Evolutionary conservation across 2,888 invertebrate species (phyloP).

Genomic region (Spodoptera littoralis): DNA sequence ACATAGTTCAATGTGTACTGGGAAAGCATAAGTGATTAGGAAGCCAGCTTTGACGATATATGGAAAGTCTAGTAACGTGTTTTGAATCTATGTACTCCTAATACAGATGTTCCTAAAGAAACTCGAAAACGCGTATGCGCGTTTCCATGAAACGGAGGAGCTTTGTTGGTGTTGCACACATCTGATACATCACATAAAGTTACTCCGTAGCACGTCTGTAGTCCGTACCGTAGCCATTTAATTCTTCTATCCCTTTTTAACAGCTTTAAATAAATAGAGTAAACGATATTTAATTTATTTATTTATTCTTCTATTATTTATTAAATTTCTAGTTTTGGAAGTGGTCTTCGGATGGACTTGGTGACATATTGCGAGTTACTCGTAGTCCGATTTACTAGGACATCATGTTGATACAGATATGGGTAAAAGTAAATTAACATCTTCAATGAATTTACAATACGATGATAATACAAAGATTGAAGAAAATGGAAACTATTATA

Average conservation of each 20-base stretch:
- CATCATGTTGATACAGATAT: conserved; percentile 29
- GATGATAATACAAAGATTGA: conserved; percentile 4
- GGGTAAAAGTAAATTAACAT: conserved; percentile 16
- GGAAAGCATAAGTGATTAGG: too few relatives aligned
- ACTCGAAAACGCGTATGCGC: conserved; percentile 61
- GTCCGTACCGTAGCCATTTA: not conserved
- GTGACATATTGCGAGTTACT: conserved; percentile 50
- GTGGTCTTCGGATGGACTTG: conserved; percentile 1
- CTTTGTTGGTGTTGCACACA: conserved; percentile 16
- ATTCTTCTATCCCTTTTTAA: conserved; percentile 29
- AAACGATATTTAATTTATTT: not conserved
- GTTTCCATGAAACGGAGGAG: conserved; percentile 45
- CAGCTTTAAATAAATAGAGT: conserved; percentile 9
- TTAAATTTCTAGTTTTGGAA: too few relatives aligned
- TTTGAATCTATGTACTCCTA: conserved; percentile 46
- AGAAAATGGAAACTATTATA: too few relatives aligned
- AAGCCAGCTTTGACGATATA: too few relatives aligned
- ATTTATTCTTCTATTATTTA: too few relatives aligned
- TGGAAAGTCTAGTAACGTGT: too few relatives aligned
- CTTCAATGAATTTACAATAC: conserved; percentile 12
- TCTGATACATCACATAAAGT: not conserved
- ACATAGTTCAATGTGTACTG: not conserved
- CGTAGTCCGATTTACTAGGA: conserved; percentile 56
- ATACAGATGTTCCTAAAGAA: conserved; percentile 55
- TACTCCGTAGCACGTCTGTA: not conserved